Base-by-base conservation (phyloP, 2,797 vertebrate genomes). In the Dromococcyx pavoninus region DNA sequence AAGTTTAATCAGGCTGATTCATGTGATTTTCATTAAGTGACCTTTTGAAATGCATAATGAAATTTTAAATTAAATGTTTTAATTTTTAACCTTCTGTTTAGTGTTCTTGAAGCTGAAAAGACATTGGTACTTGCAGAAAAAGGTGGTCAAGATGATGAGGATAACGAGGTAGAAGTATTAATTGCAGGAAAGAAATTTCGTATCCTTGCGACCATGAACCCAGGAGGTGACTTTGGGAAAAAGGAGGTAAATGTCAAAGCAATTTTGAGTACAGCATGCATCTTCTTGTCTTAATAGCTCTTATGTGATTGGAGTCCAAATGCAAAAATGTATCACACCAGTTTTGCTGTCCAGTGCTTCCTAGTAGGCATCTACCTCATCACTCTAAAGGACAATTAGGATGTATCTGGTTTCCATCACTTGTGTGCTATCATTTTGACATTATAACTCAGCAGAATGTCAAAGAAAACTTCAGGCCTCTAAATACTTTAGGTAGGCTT, bases 191-290 rank as follows among this genome's bases (percentile, higher is more conserved):
- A 97, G 48, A 97, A 97, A 61, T 99, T 99, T 87, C 98, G 98
- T 46, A 98, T 99, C 91, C 98, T 99, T 58, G 99, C 99, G 3
- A 99, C 99, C 89, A 99, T 99, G 99, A 99, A 99, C 87, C 99
- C 99, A 18, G 99, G 99, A 58, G 99, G 99, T 30, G 99, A 99
- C 97, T 99, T 99, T 93, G 99, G 99, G 51, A 99, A 99, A 96
- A 99, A 99, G 93, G 99, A 99, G 99, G 99, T 99, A 97, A 94
- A 72, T 67, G 17, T 50, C 67, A 32, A 62, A 88, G 69, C 13
- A 33, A 24, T 28, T 71, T 15, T 15, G 74, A 91, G 18, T 43
- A 22, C 13, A 57, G 4, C 6, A 4, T 66, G 8, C 19, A 18
- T 81, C 15, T 58, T 83, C 14, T 61, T 46, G 10, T 83, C 32